Conservation (phyloP, 2,888 invertebrate genomes). For the Troides helena region DNA sequence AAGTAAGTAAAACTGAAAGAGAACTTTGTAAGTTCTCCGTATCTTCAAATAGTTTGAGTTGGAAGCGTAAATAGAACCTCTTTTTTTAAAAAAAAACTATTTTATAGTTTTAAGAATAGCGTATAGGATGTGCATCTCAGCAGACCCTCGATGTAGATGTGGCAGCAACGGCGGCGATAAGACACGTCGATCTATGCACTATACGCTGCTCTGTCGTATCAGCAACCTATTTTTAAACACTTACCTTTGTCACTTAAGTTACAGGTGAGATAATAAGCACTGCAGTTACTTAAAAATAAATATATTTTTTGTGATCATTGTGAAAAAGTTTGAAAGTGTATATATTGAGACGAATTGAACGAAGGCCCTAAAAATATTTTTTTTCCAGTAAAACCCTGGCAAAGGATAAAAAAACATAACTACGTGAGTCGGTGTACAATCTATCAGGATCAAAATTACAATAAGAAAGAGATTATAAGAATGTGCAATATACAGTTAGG, state of each 20-base stretch:
- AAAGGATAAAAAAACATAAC: too few relatives aligned
- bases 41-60: background rate
- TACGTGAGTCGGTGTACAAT: too few relatives aligned
- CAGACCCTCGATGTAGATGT: conserved; percentile 6
- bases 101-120: background rate
- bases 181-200: conserved; percentile 19
- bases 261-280: background rate
- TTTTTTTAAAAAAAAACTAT: background rate
- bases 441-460: too few relatives aligned
- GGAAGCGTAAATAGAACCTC: background rate
- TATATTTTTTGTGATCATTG: background rate
- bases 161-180: conserved; percentile 17
- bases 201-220: conserved; percentile 1
- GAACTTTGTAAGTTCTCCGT: background rate
- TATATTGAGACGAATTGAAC: background rate
- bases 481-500: too few relatives aligned
- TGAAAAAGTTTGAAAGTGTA: background rate
- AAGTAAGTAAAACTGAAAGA: background rate
- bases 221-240: conserved; percentile 8
- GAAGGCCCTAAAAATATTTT: too few relatives aligned
- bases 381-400: too few relatives aligned
- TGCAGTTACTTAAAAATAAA: background rate
- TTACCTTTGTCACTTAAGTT: background rate
- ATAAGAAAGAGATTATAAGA: too few relatives aligned
- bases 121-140: background rate